Conservation (phyloP, 1,140 invertebrate genomes). For the Antheraea pernyi region DNA sequence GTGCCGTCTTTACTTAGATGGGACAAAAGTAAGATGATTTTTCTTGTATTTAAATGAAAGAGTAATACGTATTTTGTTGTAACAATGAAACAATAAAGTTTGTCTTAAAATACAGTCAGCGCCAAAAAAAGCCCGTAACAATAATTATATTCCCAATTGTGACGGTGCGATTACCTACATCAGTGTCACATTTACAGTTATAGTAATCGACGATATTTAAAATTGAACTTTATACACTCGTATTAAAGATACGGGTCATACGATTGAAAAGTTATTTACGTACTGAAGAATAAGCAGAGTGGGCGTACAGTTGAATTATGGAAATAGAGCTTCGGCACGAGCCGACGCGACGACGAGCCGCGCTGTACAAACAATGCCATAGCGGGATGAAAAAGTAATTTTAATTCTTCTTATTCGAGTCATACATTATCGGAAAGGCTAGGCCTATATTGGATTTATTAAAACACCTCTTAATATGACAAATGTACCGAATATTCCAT, state of each 20-base stretch:
- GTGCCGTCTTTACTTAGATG: no score
- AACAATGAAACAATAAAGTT: not conserved
- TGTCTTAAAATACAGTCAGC: slow-evolving; percentile 2
- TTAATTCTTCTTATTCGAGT: slow-evolving; percentile 37
- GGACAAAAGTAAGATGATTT: no score
- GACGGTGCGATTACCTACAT: slow-evolving; percentile 49
- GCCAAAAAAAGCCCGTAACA: slow-evolving; percentile 8
- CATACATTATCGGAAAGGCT: slow-evolving; percentile 7
- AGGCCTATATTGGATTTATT: slow-evolving; percentile 9
- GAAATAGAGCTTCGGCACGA: slow-evolving; percentile 65
- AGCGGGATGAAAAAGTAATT: slow-evolving; percentile 56
- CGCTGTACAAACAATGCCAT: slow-evolving; percentile 65
- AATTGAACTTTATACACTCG: slow-evolving; percentile 42
- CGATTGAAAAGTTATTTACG: slow-evolving; percentile 21
- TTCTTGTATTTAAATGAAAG: no score
- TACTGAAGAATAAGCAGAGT: slow-evolving; percentile 62
- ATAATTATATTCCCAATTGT: slow-evolving; percentile 34
- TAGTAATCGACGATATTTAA: slow-evolving; percentile 21
- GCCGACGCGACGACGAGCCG: slow-evolving; percentile 43
- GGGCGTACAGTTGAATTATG: slow-evolving; percentile 69
- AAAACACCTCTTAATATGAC: not conserved
- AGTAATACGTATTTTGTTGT: not conserved
- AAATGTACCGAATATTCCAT: no score
- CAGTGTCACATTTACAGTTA: slow-evolving; percentile 24
- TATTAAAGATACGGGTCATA: slow-evolving; percentile 33